These are phyloP conservation scores for Styela clava DNA, from an alignment of 23 tunicate species.

Conservation along the genomic window DNA sequence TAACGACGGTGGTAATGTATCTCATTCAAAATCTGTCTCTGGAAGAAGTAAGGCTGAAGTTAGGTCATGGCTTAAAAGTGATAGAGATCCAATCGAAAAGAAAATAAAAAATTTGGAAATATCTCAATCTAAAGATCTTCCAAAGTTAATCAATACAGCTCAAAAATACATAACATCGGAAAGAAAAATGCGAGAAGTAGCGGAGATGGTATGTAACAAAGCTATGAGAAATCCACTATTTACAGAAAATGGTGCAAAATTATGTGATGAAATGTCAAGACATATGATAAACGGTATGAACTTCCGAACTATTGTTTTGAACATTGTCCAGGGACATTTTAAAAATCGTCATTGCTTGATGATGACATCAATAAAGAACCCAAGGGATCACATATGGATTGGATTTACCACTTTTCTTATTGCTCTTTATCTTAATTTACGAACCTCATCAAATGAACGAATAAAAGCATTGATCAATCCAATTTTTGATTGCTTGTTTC, in stretches of 20 bases:
- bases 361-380: neutral
- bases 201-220: constrained; percentile 8
- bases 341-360: constrained; percentile 14
- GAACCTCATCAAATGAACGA: constrained; percentile 15
- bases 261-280: constrained; percentile 12
- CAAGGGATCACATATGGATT: constrained; percentile 8
- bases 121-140: constrained; percentile 3
- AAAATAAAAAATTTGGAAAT: constrained; percentile 14
- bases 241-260: constrained; percentile 12
- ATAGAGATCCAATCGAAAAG: neutral
- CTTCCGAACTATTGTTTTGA: constrained; percentile 18
- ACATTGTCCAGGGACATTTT: constrained; percentile 20
- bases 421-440: neutral
- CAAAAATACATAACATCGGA: neutral
- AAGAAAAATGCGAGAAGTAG: constrained; percentile 8
- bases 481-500: constrained; percentile 14
- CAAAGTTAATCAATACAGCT: constrained; percentile 1
- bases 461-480: constrained; percentile 13
- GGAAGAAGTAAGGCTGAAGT: constrained; percentile 23
- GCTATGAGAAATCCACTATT: constrained; percentile 9
- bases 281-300: constrained; percentile 5
- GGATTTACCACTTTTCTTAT: constrained; percentile 11
- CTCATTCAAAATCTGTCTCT: neutral
- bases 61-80: constrained; percentile 1
- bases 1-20: neutral